A percentile compares a stretch with the other conserved stretches of the same genome.
Evolutionary conservation across 37 sponge, comb jelly and placozoan species (phyloP).

Genomic region (Amphimedon queenslandica): DNA sequence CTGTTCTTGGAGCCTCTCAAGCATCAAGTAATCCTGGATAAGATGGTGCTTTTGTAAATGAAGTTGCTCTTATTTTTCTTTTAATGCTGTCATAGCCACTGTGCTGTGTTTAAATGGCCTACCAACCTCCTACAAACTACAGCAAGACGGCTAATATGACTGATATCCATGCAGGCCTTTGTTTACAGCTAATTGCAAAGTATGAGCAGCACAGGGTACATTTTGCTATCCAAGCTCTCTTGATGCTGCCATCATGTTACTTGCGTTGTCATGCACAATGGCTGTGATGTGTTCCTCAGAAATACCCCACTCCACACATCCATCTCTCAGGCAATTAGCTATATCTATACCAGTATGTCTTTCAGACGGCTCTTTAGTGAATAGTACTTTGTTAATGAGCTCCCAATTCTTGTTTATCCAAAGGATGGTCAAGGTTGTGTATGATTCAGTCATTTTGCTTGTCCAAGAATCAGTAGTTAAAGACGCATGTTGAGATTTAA

Average conservation of each 20-base stretch:
- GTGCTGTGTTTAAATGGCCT: neutral
- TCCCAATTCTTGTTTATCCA: slow-evolving; percentile 5
- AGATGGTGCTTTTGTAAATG: neutral
- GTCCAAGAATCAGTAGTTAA: neutral
- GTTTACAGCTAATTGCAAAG: slow-evolving; percentile 6
- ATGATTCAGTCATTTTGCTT: neutral
- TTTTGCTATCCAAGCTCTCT: neutral
- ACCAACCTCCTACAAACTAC: neutral
- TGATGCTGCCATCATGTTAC: neutral
- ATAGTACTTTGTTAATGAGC: slow-evolving; percentile 1
- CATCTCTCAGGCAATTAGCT: neutral
- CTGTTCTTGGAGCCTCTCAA: slow-evolving; percentile 9
- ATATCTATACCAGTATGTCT: slow-evolving; percentile 9
- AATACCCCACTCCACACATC: slow-evolving; percentile 2
- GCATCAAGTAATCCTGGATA: slow-evolving; percentile 18
- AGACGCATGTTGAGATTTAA: neutral
- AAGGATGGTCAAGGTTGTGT: neutral
- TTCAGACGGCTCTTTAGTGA: neutral
- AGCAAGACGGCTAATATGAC: neutral
- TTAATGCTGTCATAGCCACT: slow-evolving; percentile 3
- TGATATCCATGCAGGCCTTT: neutral
- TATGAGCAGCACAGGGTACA: neutral
- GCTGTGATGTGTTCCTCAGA: neutral
- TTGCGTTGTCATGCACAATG: slow-evolving; percentile 11
- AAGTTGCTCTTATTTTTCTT: neutral